Conservation (phyloP, 2,888 invertebrate genomes). For the Nemotelus pantherinus region DNA sequence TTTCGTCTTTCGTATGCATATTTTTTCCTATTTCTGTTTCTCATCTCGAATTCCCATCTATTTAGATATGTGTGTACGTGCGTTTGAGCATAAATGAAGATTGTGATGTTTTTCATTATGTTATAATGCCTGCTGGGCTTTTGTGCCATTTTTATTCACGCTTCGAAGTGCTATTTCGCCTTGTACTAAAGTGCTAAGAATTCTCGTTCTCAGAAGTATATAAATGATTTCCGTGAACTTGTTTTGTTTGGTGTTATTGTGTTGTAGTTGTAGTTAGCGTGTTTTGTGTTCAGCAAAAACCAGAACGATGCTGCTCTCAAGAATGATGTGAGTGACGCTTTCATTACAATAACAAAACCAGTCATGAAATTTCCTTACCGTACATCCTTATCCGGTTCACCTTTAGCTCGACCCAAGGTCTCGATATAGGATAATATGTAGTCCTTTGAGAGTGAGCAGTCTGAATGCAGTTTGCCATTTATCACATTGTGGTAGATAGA, state of each 20-base stretch:
- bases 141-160: conserved; percentile 39
- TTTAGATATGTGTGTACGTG: conserved; percentile 15
- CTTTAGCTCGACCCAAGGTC: background rate
- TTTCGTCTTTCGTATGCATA: background rate
- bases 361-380: conserved; percentile 35
- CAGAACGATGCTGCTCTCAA: conserved; percentile 8
- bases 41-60: conserved; percentile 21
- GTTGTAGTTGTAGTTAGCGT: background rate
- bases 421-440: conserved; percentile 1
- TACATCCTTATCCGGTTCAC: conserved; percentile 7
- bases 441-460: too few species aligned
- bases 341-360: conserved; percentile 15
- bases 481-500: too few species aligned
- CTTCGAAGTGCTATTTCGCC: conserved; percentile 32
- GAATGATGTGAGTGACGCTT: conserved; percentile 23
- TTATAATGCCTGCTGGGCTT: conserved; percentile 38
- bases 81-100: conserved; percentile 1
- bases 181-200: conserved; percentile 33
- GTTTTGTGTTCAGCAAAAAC: background rate
- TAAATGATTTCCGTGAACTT: conserved; percentile 34
- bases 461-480: too few species aligned
- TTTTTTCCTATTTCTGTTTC: background rate
- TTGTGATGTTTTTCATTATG: conserved; percentile 41
- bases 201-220: conserved; percentile 11
- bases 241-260: background rate